Evolutionary conservation across 2,888 invertebrate genomes (phyloP).

Genomic region (Drosophila buzzatii): DNA sequence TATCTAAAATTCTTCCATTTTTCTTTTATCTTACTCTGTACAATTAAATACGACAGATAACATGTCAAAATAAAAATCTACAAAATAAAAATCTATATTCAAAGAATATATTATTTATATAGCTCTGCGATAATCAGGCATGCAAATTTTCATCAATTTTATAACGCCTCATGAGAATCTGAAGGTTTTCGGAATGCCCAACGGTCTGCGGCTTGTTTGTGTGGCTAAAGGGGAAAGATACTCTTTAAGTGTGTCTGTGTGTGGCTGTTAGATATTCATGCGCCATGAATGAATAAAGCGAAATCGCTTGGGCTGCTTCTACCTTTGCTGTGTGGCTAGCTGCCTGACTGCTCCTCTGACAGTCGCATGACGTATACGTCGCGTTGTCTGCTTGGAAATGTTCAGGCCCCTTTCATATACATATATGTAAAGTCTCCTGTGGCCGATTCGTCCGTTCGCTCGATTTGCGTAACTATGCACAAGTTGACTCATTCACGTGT

Average conservation of each 20-base stretch:
- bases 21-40: not conserved
- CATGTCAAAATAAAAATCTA: not conserved
- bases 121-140: not conserved
- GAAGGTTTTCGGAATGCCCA: conserved; percentile 16
- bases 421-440: conserved; percentile 70
- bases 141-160: conserved; percentile 10
- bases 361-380: conserved; percentile 65
- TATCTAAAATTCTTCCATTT: too few relatives aligned
- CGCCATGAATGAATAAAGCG: conserved; percentile 74
- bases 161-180: not conserved
- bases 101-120: not conserved
- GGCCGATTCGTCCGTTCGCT: conserved; percentile 51
- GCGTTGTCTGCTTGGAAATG: conserved; percentile 58
- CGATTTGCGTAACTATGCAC: conserved; percentile 74
- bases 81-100: not conserved
- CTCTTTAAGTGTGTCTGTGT: conserved; percentile 8
- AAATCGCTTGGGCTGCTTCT: conserved; percentile 42
- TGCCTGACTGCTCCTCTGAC: conserved; percentile 47
- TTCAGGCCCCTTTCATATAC: conserved; percentile 55
- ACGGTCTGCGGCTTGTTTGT: conserved; percentile 8
- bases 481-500: conserved; percentile 66
- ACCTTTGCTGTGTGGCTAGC: conserved; percentile 43
- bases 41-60: not conserved
- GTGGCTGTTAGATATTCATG: conserved; percentile 62
- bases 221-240: not conserved